These are phyloP conservation scores for Columbina picui DNA, from an alignment of 2,113 vertebrate species.

Conservation along the genomic window DNA sequence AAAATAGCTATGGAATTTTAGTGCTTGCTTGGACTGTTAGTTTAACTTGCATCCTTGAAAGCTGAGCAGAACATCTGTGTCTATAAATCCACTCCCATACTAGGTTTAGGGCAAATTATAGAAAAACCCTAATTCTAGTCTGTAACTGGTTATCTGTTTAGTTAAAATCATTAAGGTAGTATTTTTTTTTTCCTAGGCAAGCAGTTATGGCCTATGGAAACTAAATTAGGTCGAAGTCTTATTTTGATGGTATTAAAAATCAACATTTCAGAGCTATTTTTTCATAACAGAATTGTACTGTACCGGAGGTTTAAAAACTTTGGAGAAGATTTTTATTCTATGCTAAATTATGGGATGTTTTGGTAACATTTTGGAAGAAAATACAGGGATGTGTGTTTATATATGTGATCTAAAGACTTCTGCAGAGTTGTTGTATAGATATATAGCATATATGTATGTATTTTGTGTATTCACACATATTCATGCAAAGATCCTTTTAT, in stretches of 20 bases:
- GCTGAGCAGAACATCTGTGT: background rate
- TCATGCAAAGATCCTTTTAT: background rate
- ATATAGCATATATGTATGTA: background rate
- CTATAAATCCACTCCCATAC: background rate
- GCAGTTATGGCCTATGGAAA: background rate
- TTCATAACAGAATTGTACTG: background rate
- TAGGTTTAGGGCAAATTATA: background rate
- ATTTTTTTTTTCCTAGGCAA: background rate
- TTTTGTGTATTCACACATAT: background rate
- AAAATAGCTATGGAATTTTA: background rate
- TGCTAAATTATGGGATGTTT: background rate
- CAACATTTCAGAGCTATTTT: background rate
- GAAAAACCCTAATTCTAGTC: background rate
- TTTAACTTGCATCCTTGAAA: background rate
- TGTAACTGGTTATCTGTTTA: background rate
- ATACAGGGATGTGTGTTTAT: accelerated
- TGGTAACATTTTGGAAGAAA: background rate
- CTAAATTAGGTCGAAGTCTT: background rate
- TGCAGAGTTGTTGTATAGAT: background rate
- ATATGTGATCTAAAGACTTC: background rate
- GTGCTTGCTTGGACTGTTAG: background rate
- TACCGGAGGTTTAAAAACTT: background rate
- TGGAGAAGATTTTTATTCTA: background rate
- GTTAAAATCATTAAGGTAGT: background rate
- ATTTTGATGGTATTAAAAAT: background rate